Percentiles rank a stretch among this genome's conserved stretches.
Evolutionary conservation across 37 sponge, comb jelly and placozoan species (phyloP).

Genomic region (Spongilla lacustris): DNA sequence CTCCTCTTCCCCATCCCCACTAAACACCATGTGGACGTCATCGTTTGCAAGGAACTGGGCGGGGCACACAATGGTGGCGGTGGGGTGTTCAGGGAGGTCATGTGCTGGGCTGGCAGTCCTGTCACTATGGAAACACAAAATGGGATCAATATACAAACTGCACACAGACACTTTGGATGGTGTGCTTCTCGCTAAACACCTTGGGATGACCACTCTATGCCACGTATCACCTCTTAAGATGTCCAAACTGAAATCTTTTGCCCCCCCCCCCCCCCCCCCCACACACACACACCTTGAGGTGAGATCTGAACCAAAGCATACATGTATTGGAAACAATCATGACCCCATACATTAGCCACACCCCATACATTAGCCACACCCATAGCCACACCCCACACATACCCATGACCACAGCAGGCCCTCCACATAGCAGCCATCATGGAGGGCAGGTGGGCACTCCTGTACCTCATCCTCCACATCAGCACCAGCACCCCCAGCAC

Average conservation of each 20-base stretch:
- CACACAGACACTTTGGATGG: no score
- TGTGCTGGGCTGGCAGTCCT: background rate
- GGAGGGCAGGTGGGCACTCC: background rate
- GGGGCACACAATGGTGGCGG: background rate
- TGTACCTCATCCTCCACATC: conserved; percentile 22
- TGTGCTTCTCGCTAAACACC: no score
- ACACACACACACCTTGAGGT: no score
- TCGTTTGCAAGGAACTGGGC: background rate
- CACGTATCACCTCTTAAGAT: no score
- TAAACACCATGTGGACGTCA: background rate
- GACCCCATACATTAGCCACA: no score
- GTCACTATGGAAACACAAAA: background rate
- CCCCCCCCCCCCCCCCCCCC: no score
- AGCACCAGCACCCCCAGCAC: conserved; percentile 27
- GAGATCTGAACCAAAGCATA: no score
- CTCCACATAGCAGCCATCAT: background rate
- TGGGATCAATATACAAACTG: background rate
- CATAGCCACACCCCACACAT: background rate
- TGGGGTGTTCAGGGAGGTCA: background rate
- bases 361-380: no score
- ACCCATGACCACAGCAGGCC: background rate
- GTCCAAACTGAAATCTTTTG: no score
- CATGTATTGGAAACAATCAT: no score
- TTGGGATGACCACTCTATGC: no score
- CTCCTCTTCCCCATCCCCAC: background rate